phyloP scores from a whole-genome alignment of 2,113 vertebrate species.

The Delphinapterus leucas region DNA sequence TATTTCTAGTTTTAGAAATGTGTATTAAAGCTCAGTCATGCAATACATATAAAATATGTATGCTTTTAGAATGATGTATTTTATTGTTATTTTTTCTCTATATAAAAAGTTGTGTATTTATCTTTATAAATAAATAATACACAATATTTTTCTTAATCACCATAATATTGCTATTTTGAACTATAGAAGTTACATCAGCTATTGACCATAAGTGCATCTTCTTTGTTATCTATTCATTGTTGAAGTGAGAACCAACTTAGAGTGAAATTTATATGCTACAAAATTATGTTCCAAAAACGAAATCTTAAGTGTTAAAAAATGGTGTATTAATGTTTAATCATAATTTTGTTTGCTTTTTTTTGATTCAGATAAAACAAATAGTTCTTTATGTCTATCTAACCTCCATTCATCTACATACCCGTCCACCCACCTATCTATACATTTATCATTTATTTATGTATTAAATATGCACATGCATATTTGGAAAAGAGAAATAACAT shows the following conservation, averaged over 20 bases:
- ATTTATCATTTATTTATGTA: background rate
- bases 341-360: background rate
- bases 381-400: background rate
- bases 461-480: background rate
- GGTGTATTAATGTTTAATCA: background rate
- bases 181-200: background rate
- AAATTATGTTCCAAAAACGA: background rate
- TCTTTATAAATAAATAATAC: background rate
- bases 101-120: background rate
- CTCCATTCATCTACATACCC: background rate
- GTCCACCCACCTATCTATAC: too few relatives aligned
- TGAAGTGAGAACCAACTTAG: background rate
- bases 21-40: background rate
- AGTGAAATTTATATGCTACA: background rate
- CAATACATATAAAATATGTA: background rate
- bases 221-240: background rate
- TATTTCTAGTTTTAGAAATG: background rate
- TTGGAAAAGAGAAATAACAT: background rate
- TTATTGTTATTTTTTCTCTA: background rate
- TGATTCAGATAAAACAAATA: background rate
- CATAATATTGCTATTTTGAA: background rate
- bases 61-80: background rate
- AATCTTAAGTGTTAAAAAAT: background rate
- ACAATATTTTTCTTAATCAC: background rate
- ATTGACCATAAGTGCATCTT: background rate